A percentile compares a stretch with the other conserved stretches of the same genome.
These are phyloP conservation scores for Sisyra nigra DNA, from an alignment of 2,888 invertebrate species.

Conservation along the genomic window DNA sequence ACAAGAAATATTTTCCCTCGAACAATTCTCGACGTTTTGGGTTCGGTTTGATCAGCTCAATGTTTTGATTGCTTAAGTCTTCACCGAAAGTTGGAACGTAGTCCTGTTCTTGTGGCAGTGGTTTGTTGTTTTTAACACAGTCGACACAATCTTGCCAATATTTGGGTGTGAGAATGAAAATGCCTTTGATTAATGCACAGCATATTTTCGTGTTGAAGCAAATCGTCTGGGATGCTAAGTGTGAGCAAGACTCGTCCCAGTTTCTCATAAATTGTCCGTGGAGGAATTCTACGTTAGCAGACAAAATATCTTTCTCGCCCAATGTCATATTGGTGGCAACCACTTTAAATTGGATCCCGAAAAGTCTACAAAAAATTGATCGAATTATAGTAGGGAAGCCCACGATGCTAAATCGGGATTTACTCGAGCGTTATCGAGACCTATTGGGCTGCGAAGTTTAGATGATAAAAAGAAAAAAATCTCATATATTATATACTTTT, in stretches of 20 bases:
- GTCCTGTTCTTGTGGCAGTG: background rate
- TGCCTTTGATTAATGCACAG: slow-evolving; percentile 3
- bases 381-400: background rate
- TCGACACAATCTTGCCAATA: slow-evolving; percentile 7
- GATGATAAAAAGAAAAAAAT: no score
- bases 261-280: background rate
- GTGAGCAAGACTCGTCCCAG: slow-evolving; percentile 4
- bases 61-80: slow-evolving; percentile 1
- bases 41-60: background rate
- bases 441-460: no score
- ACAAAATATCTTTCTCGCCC: background rate
- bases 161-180: slow-evolving; percentile 1
- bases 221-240: slow-evolving; percentile 1
- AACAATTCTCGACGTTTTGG: slow-evolving; percentile 1
- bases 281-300: background rate
- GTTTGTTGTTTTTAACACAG: slow-evolving; percentile 1
- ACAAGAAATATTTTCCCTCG: slow-evolving; percentile 4
- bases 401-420: no score
- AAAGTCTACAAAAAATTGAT: slow-evolving; percentile 1
- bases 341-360: background rate
- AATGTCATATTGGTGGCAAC: background rate
- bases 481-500: no score
- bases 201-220: slow-evolving; percentile 4
- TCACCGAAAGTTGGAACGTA: slow-evolving; percentile 4
- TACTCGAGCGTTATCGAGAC: no score